Base-by-base conservation (phyloP, 2,888 invertebrate genomes). In the Erebia aethiops region DNA sequence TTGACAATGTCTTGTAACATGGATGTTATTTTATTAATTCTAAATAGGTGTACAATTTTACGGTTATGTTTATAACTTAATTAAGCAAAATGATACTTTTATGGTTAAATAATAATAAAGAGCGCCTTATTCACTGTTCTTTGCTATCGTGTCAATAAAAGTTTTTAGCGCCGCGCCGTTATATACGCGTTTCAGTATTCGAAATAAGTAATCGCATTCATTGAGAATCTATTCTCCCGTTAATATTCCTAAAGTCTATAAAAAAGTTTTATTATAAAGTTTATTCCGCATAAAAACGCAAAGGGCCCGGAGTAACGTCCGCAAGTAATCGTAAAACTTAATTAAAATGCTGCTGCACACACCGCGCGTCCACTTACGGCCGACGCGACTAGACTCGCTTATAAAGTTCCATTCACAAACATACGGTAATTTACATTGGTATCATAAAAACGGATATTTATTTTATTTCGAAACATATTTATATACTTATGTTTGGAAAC, bases 261-360 rank as follows among this genome's bases (percentile, higher is more conserved):
- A 21, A 35, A 71, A 73, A 68, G 63, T 69, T 67, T 70, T 71
- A 58, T 60, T 16, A 18, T 62, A 49, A 67, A 57, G 35, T 54
- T 62, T 75, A 71, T 70, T 66, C 62, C 56, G 62, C 52, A 52
- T 66, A 70, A 71, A 69, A 73, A 75, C 75, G 75, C 70, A 70
- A 77, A 77, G 72, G 73, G 77, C 71, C 74, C 74, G 70, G 77
- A 69, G 69, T 71, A 78, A 80, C 78, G 78, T 80, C 79, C 79
- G 77, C 75, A 79, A 73, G 78, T 77, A 79, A 81, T 81, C 81
- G 81, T 87, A 81, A 83, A 84, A 83, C 77, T 81, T 82, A 80
- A 85, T 89, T 87, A 81, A 79, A 83, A 91, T 90, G 90, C 90
- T 78, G 77, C 74, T 76, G 76, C 78, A 77, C 77, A 76, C 77